Evolutionary conservation across 2,113 vertebrate genomes (phyloP).

Genomic region (Rousettus leschenaultii): DNA sequence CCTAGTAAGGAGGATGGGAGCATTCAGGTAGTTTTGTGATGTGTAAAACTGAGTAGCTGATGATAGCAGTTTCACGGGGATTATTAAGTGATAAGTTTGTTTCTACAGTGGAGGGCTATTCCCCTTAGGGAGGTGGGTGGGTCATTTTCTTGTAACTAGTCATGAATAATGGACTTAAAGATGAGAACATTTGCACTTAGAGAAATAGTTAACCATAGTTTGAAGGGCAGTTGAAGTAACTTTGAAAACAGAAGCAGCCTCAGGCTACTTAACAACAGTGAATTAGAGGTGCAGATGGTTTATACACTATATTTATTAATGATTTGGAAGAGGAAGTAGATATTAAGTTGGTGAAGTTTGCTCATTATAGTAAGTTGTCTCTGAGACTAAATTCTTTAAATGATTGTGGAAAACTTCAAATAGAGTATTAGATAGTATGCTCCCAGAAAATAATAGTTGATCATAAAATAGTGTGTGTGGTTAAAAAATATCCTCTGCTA

Average conservation of each 20-base stretch:
- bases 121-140: background rate
- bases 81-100: background rate
- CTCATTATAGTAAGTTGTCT: background rate
- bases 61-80: background rate
- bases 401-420: slow-evolving; percentile 28
- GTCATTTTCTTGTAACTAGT: background rate
- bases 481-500: background rate
- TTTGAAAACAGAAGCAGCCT: slow-evolving; percentile 25
- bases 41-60: background rate
- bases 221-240: background rate
- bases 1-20: background rate
- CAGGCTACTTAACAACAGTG: background rate
- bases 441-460: background rate
- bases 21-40: background rate
- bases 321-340: slow-evolving; percentile 23
- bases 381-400: background rate
- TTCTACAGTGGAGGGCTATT: background rate
- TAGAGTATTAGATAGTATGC: background rate
- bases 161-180: slow-evolving; percentile 2
- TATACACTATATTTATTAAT: slow-evolving; percentile 44
- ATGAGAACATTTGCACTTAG: background rate
- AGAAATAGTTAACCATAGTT: slow-evolving; percentile 1
- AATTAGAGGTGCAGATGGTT: slow-evolving; percentile 41
- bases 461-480: background rate
- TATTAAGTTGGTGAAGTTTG: slow-evolving; percentile 3